phyloP scores from a whole-genome alignment of 2,113 vertebrate species.

The Smithornis capensis region DNA sequence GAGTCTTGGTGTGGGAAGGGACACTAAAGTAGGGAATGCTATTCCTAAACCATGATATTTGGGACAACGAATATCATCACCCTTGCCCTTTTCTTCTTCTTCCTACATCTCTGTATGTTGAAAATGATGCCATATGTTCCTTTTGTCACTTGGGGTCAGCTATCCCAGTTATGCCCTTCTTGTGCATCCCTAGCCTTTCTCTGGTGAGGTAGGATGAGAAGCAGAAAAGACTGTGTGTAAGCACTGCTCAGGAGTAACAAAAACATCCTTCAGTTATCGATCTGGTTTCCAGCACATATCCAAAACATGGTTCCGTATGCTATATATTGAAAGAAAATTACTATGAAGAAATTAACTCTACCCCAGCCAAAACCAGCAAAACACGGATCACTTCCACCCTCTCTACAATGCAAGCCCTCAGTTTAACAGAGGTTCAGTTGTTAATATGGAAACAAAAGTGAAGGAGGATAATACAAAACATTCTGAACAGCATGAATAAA shows the following conservation, averaged over 20 bases:
- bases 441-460: not conserved
- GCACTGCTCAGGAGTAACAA: not conserved
- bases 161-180: not conserved
- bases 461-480: not conserved
- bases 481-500: not conserved
- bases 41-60: not conserved
- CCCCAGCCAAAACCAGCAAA: not conserved
- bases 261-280: not conserved
- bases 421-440: not conserved
- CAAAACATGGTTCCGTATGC: not conserved
- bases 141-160: not conserved
- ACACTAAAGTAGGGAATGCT: not conserved
- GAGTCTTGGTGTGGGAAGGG: accelerated
- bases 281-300: not conserved
- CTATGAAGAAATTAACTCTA: not conserved
- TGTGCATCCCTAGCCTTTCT: accelerated
- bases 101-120: not conserved
- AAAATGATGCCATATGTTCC: too few species aligned
- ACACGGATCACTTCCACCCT: not conserved
- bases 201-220: not conserved
- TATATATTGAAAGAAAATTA: too few species aligned
- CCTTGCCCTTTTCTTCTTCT: not conserved
- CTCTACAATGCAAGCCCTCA: not conserved
- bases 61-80: not conserved
- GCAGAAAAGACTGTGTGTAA: not conserved